These are phyloP conservation scores for Helicolenus hilgendorfi DNA, from an alignment of 2,797 vertebrate genomes.

Conservation along the genomic window DNA sequence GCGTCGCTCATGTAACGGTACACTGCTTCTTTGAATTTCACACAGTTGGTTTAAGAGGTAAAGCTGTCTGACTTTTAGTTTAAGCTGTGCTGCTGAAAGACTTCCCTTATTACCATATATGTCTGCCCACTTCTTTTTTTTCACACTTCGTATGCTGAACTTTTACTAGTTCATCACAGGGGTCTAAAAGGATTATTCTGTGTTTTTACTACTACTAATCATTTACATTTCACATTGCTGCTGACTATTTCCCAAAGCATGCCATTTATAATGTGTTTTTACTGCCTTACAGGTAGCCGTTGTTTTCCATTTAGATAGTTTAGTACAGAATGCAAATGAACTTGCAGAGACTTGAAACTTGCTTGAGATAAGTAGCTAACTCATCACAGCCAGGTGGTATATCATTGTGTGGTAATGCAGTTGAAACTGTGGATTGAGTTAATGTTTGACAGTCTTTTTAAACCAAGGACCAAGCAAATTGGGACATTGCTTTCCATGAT, in stretches of 20 bases:
- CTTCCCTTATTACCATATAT: not conserved
- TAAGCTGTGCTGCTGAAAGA: not conserved
- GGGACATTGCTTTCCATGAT: not conserved
- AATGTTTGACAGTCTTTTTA: not conserved
- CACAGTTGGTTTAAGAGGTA: not conserved
- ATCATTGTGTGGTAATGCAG: not conserved
- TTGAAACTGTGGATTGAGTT: not conserved
- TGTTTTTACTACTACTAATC: not conserved
- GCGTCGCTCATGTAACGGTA: not conserved
- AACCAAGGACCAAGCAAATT: not conserved
- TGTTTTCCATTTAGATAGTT: not conserved
- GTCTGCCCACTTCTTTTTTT: not conserved
- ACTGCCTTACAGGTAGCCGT: not conserved
- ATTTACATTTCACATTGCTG: not conserved
- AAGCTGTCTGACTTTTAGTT: conserved; percentile 31
- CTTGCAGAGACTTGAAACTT: not conserved
- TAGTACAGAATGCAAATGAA: not conserved
- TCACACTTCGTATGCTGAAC: not conserved
- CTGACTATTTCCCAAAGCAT: not conserved
- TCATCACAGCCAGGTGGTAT: not conserved
- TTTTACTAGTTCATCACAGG: not conserved
- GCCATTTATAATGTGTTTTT: not conserved
- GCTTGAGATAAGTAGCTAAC: not conserved
- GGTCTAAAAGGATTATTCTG: not conserved
- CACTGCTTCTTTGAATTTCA: conserved; percentile 15